These are phyloP conservation scores for Cryptoprocta ferox DNA, from an alignment of 2,797 vertebrate genomes.

Conservation along the genomic window DNA sequence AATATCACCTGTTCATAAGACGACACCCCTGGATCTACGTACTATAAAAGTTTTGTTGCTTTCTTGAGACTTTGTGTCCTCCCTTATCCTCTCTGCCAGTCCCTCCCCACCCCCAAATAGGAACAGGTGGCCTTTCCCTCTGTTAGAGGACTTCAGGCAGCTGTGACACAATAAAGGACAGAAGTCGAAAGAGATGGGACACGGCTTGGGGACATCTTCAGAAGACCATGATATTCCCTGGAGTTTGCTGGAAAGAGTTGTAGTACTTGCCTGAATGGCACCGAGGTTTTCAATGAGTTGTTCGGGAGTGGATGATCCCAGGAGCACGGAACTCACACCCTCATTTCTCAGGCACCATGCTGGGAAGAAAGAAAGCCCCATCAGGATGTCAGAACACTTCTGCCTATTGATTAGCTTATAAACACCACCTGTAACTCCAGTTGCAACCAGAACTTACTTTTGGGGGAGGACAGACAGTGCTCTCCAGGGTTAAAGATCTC, in stretches of 20 bases:
- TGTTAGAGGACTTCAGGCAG: neutral
- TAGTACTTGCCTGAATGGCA: slow-evolving; percentile 94
- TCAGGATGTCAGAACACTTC: neutral
- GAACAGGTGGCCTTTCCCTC: neutral
- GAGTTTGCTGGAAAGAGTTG: neutral
- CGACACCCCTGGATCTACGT: neutral
- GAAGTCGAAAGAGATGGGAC: neutral
- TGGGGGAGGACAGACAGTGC: neutral
- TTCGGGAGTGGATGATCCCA: slow-evolving; percentile 97
- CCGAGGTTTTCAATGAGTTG: slow-evolving; percentile 99
- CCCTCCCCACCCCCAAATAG: no score
- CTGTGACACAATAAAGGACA: neutral
- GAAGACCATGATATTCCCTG: neutral
- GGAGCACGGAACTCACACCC: slow-evolving; percentile 97
- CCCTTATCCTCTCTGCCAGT: no score
- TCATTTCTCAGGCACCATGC: slow-evolving; percentile 99
- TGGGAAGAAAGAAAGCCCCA: slow-evolving; percentile 79
- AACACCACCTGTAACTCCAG: neutral
- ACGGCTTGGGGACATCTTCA: neutral
- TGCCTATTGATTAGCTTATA: neutral
- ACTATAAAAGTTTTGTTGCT: neutral
- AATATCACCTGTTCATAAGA: neutral
- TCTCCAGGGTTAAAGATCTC: neutral
- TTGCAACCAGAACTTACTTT: neutral
- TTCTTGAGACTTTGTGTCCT: neutral